Evolutionary conservation across 1,140 invertebrate genomes (phyloP), one percentile per base, ranked within the genome.

Genomic region (Cephus cinctus): DNA sequence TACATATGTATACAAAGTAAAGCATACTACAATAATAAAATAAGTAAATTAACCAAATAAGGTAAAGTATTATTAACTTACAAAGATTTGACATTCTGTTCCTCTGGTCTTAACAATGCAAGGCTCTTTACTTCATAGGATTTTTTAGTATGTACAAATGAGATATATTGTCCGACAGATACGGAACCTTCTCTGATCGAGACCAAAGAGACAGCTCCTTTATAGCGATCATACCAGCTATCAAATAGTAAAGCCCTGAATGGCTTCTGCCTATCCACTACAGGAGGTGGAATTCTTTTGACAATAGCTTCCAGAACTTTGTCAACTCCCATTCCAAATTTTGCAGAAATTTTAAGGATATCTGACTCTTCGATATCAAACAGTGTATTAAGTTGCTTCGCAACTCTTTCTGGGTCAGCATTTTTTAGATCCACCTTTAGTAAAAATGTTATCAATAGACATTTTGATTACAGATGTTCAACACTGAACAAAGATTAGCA

Each of bases 351-450:
- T 81, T 84, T 61, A 57, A 86, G 52, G 65, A 92, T 69, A 39
- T 86, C 80, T 2, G 84, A 65, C 2, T 82, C 73, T 4, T 89
- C 79, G 52, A 98, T 89, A 40, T 88, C 88, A 77, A 98, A 97
- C 8, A 98, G 66, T n/a, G 79, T 82, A 41, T 88, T 74, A 51
- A 99, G 66, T 69, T 99, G 93, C 22, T 82, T 73, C 39, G 81
- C 80, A 1, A 94, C 91, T 56, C 76, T 79, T 1, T 92, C 88
- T 5, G 93, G 92, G 71, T 96, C 79, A 0, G 95, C 94, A 73
- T 88, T 83, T 63, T 93, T 93, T 39, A 97, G 80, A 74, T 97
- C 94, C n/a, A n/a, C n/a, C n/a, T n/a, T n/a, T n/a, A n/a, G n/a
- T n/a, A n/a, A n/a, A n/a, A n/a, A n/a, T n/a, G n/a, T n/a, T n/a